These are phyloP conservation scores for Carettochelys insculpta DNA, from an alignment of 2,113 vertebrate species.

Conservation along the genomic window DNA sequence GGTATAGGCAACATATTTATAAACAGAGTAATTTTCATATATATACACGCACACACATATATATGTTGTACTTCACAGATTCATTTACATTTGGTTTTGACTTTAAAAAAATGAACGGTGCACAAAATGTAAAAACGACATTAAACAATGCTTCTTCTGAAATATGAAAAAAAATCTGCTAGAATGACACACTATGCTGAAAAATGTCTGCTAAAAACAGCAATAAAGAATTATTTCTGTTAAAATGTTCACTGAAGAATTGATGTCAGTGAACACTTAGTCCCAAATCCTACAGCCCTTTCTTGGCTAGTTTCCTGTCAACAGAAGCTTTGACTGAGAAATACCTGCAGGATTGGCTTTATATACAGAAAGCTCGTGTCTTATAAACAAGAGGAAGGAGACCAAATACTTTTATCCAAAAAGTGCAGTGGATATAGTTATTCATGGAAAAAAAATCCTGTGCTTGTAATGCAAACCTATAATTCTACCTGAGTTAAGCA, in stretches of 20 bases:
- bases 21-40: conserved; percentile 1
- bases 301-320: background rate
- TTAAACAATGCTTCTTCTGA: no score
- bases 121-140: background rate
- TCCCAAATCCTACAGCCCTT: background rate
- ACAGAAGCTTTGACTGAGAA: background rate
- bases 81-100: background rate
- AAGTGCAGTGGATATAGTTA: background rate
- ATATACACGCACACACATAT: no score
- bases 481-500: background rate
- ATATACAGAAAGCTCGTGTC: background rate
- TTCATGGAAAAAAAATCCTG: background rate
- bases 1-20: background rate
- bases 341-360: background rate
- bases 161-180: no score
- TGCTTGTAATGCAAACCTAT: background rate
- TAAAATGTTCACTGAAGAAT: no score
- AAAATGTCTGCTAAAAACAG: no score
- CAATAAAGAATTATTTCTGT: no score
- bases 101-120: background rate
- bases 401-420: background rate
- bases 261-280: background rate
- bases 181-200: no score
- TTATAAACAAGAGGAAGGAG: background rate
- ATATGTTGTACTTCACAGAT: background rate